Conservation (phyloP, 1,140 invertebrate genomes). For the Anagrus nilaparvatae region DNA sequence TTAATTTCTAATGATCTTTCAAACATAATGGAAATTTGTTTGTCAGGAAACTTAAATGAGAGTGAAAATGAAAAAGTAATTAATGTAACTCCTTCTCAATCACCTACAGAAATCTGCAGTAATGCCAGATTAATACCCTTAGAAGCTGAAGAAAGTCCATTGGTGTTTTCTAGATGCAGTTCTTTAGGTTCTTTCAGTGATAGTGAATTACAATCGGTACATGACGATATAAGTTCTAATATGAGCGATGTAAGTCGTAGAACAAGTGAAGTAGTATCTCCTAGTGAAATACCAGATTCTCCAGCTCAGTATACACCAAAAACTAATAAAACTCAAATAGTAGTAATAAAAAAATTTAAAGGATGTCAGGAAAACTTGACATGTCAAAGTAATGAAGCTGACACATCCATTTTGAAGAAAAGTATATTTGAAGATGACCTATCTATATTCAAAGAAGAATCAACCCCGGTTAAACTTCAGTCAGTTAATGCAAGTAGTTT, state of each 20-base stretch:
- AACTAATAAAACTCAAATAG: constrained; percentile 39
- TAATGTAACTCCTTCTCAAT: constrained; percentile 16
- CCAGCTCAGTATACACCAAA: constrained; percentile 73
- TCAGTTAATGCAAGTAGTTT: constrained; percentile 61
- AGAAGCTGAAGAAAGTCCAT: constrained; percentile 69
- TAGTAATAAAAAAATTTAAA: constrained; percentile 5
- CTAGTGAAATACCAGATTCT: constrained; percentile 88
- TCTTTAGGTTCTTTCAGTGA: constrained; percentile 83
- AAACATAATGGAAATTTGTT: no score
- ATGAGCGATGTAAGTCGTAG: constrained; percentile 85
- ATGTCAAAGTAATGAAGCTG: constrained; percentile 4
- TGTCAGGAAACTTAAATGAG: neutral
- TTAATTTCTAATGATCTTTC: no score
- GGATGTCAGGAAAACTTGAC: constrained; percentile 1
- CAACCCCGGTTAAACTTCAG: constrained; percentile 72
- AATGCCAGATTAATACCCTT: no score
- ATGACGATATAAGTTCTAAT: constrained; percentile 77
- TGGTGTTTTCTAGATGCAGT: constrained; percentile 91
- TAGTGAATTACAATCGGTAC: constrained; percentile 68
- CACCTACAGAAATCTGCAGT: constrained; percentile 9
- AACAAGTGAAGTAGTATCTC: constrained; percentile 88
- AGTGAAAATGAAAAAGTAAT: constrained; percentile 14
- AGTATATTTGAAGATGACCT: constrained; percentile 72
- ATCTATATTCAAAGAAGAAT: constrained; percentile 71
- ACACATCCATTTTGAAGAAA: constrained; percentile 6